Evolutionary conservation across 2,888 invertebrate species (phyloP).

Genomic region (Pristionchus mayeri): DNA sequence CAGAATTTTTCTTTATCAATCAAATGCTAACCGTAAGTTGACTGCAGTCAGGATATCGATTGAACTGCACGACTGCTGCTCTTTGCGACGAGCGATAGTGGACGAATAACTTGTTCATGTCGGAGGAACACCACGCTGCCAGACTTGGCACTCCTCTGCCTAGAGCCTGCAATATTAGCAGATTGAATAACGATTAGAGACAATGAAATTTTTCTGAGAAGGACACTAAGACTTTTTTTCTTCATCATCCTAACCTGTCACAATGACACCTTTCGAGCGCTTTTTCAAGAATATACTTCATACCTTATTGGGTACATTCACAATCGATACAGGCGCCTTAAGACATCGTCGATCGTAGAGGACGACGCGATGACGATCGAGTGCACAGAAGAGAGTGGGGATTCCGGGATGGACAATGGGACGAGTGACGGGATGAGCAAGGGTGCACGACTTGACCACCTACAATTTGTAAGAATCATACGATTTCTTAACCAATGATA

Average conservation of each 20-base stretch:
- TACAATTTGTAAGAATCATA: background rate
- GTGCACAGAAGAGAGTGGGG: conserved; percentile 29
- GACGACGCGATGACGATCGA: conserved; percentile 1
- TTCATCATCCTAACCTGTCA: background rate
- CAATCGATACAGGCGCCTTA: background rate
- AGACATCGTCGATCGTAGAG: conserved; percentile 44
- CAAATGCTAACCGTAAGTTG: background rate
- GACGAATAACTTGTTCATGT: conserved; percentile 31
- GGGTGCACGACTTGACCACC: conserved; percentile 12
- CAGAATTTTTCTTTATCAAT: background rate
- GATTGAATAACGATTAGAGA: background rate
- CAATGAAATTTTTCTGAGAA: too few relatives aligned
- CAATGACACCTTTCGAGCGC: too few relatives aligned
- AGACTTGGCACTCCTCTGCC: conserved; percentile 8
- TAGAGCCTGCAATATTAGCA: conserved; percentile 7
- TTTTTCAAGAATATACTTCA: too few relatives aligned
- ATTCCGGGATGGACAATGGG: background rate
- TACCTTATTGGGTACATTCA: conserved; percentile 9
- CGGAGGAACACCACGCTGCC: background rate
- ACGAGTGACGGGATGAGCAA: background rate
- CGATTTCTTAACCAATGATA: background rate
- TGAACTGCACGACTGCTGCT: conserved; percentile 27
- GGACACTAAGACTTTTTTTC: background rate
- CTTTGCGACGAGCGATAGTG: conserved; percentile 10
- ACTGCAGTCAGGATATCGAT: conserved; percentile 22